Evolutionary conservation across 2,113 vertebrate genomes (phyloP).

Genomic region (Epinephelus cyanopodus): DNA sequence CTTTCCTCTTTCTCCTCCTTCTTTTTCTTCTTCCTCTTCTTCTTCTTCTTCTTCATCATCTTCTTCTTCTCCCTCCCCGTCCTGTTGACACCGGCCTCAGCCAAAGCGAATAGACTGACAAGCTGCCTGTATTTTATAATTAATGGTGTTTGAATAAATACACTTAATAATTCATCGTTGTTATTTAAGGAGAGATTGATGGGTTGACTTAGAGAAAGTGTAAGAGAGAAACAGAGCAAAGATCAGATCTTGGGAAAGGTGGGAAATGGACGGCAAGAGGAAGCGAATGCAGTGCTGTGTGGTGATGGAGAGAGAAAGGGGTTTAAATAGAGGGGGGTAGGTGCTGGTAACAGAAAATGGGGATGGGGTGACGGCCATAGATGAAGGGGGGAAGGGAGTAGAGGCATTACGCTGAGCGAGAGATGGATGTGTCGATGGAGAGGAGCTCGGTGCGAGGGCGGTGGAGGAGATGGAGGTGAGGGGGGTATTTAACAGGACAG

Average conservation of each 20-base stretch:
- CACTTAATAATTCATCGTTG: constrained; percentile 80
- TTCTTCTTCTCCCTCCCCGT: neutral
- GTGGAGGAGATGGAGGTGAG: constrained; percentile 45
- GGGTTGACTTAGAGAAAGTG: constrained; percentile 57
- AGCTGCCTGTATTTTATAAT: constrained; percentile 73
- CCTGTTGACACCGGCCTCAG: constrained; percentile 4
- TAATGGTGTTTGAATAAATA: constrained; percentile 83
- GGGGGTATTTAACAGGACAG: constrained; percentile 72
- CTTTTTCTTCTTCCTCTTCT: neutral
- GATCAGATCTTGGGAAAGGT: constrained; percentile 34
- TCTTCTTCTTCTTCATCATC: too few relatives aligned
- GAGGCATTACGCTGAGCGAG: constrained; percentile 74
- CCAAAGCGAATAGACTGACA: constrained; percentile 23
- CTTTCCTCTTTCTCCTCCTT: constrained; percentile 24
- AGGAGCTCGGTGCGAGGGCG: constrained; percentile 43
- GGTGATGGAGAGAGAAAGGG: constrained; percentile 52
- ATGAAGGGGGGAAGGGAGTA: constrained; percentile 73
- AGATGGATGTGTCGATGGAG: constrained; percentile 78
- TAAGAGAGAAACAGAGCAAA: constrained; percentile 55
- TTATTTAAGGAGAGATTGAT: constrained; percentile 76
- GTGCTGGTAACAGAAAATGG: constrained; percentile 49
- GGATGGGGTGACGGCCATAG: constrained; percentile 68
- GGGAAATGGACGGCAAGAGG: constrained; percentile 41
- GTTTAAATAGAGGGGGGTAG: constrained; percentile 60
- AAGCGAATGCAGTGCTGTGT: constrained; percentile 20